These are phyloP conservation scores for Gymnopithys bicolor DNA, from an alignment of 2,797 vertebrate genomes.

Conservation along the genomic window DNA sequence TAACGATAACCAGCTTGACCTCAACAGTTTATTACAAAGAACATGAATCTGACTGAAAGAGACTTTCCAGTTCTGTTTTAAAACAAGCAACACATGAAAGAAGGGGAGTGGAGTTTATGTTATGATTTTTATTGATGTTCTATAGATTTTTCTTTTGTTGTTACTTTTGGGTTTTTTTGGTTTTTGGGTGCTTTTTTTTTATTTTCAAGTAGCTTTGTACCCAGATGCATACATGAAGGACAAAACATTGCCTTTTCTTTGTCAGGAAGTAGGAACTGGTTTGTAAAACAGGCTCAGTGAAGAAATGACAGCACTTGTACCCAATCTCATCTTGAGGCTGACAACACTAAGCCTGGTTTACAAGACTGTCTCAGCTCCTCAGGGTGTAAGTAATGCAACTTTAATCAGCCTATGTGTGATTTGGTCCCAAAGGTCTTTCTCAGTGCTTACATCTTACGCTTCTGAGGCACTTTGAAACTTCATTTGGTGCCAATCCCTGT, in stretches of 20 bases:
- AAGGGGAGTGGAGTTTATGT: neutral
- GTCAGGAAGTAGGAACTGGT: neutral
- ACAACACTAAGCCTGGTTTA: neutral
- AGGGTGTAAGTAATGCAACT: neutral
- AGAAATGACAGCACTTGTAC: neutral
- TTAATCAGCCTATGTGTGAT: neutral
- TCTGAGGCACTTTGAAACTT: constrained; percentile 41
- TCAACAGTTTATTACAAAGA: neutral
- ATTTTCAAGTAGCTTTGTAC: neutral
- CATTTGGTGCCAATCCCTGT: constrained; percentile 14
- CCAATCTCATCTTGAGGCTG: neutral
- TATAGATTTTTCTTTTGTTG: neutral
- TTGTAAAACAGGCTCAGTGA: neutral
- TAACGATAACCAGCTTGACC: neutral
- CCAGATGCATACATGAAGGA: neutral
- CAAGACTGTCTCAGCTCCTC: neutral
- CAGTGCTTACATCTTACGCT: constrained; percentile 12
- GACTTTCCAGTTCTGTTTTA: neutral
- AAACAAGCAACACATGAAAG: neutral
- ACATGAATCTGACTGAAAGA: neutral
- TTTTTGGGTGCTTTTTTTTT: neutral
- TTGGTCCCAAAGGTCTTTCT: constrained; percentile 41
- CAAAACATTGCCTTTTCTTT: neutral
- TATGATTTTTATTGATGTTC: neutral
- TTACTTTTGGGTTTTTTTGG: neutral